Conservation (phyloP, 23 tunicate species). For the Halocynthia aurantium region DNA sequence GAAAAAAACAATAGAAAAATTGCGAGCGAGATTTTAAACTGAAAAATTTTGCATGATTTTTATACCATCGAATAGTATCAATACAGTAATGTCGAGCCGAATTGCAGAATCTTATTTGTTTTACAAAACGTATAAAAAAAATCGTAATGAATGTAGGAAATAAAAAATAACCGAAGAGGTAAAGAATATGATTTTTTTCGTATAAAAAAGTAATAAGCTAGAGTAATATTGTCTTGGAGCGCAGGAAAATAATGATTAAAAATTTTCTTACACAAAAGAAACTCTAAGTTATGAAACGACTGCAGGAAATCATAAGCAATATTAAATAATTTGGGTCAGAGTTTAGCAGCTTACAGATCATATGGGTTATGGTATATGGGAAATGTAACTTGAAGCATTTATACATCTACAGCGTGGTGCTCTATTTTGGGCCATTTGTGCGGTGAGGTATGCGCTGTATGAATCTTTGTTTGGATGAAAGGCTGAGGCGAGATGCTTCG, state of each 20-base stretch:
- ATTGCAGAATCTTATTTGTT: too few relatives aligned
- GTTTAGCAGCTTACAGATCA: not conserved
- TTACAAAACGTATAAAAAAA: too few relatives aligned
- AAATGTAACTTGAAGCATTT: not conserved
- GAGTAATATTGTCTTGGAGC: conserved; percentile 4
- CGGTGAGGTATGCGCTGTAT: conserved; percentile 2
- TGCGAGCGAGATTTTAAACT: too few relatives aligned
- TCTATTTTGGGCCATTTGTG: conserved; percentile 25
- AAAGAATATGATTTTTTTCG: too few relatives aligned
- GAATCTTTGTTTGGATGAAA: conserved; percentile 1
- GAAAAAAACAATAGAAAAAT: too few relatives aligned
- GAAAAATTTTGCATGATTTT: too few relatives aligned
- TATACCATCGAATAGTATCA: too few relatives aligned
- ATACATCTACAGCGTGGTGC: conserved; percentile 18
- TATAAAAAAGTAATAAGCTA: too few relatives aligned
- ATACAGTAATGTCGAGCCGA: too few relatives aligned
- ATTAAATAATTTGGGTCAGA: not conserved
- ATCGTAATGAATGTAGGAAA: too few relatives aligned
- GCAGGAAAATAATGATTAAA: not conserved
- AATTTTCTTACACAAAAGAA: not conserved
- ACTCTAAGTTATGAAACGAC: conserved; percentile 1
- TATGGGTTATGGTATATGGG: too few relatives aligned
- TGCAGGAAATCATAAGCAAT: not conserved
- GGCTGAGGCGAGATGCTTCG: conserved; percentile 13
- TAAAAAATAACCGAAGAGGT: too few relatives aligned